phyloP scores from a whole-genome alignment of 2,888 invertebrate genomes.

The Acleris literana region DNA sequence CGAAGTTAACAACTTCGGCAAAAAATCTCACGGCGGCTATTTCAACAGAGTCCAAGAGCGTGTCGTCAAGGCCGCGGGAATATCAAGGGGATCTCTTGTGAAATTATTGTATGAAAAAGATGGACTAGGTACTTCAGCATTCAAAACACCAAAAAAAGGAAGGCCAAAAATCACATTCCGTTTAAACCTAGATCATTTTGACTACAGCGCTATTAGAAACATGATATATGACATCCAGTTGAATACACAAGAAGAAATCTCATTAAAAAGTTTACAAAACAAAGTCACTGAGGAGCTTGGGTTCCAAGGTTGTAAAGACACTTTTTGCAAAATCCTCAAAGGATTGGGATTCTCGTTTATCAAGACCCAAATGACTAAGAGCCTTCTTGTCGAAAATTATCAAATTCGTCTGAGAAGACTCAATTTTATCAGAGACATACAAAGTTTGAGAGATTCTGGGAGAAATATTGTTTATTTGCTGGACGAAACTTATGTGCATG shows the following conservation, averaged over 20 bases:
- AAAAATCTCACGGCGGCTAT: background rate
- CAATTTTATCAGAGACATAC: background rate
- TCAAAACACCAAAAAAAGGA: background rate
- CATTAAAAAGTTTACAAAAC: background rate
- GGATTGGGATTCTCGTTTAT: background rate
- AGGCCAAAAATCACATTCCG: background rate
- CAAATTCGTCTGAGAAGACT: background rate
- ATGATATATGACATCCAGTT: conserved; percentile 1
- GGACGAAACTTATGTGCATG: background rate
- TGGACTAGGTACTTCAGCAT: background rate
- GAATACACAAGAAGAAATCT: background rate
- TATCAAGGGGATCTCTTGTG: background rate
- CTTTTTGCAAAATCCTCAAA: background rate
- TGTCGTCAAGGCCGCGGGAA: background rate
- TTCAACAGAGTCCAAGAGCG: background rate
- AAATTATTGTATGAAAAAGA: background rate
- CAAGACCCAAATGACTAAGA: background rate
- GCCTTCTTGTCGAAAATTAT: background rate
- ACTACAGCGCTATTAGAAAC: conserved; percentile 1
- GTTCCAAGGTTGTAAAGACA: background rate
- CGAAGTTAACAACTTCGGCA: background rate
- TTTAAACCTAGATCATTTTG: background rate
- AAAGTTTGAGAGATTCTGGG: background rate
- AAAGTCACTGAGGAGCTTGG: background rate
- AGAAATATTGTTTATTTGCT: background rate